Percentiles rank a stretch among this genome's conserved stretches.
Evolutionary conservation across 1,140 invertebrate species (phyloP).

Genomic region (Drosophila serrata): DNA sequence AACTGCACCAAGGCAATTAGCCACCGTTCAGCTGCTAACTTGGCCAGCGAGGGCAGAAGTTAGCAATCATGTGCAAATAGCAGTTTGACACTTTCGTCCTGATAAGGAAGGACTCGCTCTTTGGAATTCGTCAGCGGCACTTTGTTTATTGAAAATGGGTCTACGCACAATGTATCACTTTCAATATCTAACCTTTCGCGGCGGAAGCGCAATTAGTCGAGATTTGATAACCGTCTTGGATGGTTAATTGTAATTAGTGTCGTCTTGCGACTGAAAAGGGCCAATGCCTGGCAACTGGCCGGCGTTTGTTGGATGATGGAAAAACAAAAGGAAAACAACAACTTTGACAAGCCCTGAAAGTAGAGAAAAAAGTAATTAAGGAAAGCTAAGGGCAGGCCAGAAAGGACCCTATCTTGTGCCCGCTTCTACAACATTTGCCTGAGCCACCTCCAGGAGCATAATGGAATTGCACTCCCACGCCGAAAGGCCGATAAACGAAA

Average conservation of each 20-base stretch:
- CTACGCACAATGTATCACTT: constrained; percentile 20
- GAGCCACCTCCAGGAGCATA: constrained; percentile 12
- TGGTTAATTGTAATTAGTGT: constrained; percentile 42
- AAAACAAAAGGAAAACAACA: background rate
- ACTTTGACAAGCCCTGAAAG: constrained; percentile 15
- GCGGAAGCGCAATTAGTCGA: constrained; percentile 39
- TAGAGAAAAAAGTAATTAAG: constrained; percentile 43
- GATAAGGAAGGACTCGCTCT: constrained; percentile 2
- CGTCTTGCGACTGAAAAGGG: constrained; percentile 3
- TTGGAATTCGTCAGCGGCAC: constrained; percentile 12
- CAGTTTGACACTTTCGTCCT: constrained; percentile 19
- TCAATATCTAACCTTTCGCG: constrained; percentile 12
- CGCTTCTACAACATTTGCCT: constrained; percentile 10
- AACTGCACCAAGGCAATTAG: constrained; percentile 39
- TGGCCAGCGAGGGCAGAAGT: constrained; percentile 1
- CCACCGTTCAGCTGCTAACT: constrained; percentile 7
- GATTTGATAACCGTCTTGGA: constrained; percentile 41
- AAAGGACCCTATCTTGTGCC: constrained; percentile 11
- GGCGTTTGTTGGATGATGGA: background rate
- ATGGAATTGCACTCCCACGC: constrained; percentile 40
- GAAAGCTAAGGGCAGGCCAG: constrained; percentile 27
- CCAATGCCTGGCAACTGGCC: constrained; percentile 14
- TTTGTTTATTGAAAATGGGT: constrained; percentile 37
- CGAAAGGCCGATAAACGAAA: background rate
- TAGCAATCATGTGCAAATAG: constrained; percentile 9